Percentiles rank a stretch among this genome's conserved stretches.
Evolutionary conservation across 2,888 invertebrate species (phyloP).

Genomic region (Siphonodentalium dalli): DNA sequence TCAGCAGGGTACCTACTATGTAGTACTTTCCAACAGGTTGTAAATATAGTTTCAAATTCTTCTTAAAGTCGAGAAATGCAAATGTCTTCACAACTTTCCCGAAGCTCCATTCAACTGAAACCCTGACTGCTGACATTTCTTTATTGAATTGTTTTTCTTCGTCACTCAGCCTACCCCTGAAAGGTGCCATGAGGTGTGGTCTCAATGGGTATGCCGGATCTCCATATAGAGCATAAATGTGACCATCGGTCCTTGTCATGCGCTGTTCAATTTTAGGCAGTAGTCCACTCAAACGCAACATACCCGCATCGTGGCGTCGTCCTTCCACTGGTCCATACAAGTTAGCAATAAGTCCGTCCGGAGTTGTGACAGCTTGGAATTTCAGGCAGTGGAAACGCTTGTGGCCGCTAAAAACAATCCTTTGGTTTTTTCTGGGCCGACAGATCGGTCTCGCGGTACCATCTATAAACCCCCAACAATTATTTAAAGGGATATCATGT

Average conservation of each 20-base stretch:
- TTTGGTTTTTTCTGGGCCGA: conserved; percentile 13
- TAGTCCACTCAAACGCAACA: conserved; percentile 15
- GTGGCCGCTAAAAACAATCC: conserved; percentile 12
- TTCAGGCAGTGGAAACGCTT: conserved; percentile 16
- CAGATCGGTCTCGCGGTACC: conserved; percentile 21
- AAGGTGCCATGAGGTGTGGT: conserved; percentile 10
- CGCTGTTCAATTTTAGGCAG: conserved; percentile 21
- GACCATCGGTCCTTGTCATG: conserved; percentile 1
- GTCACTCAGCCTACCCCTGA: not conserved
- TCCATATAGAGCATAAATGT: conserved; percentile 8
- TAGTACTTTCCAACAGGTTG: conserved; percentile 33
- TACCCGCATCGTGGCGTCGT: conserved; percentile 8
- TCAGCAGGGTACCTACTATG: conserved; percentile 21
- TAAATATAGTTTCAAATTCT: conserved; percentile 19
- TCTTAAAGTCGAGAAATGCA: conserved; percentile 6
- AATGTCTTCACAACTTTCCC: conserved; percentile 12
- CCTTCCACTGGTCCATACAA: conserved; percentile 16
- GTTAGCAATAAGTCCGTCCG: conserved; percentile 23
- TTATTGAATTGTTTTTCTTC: conserved; percentile 6
- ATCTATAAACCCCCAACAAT: conserved; percentile 20
- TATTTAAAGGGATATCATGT: conserved; percentile 5
- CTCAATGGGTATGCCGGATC: conserved; percentile 16
- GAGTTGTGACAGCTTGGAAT: conserved; percentile 16
- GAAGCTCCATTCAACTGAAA: conserved; percentile 16
- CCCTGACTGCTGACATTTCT: conserved; percentile 14